Conservation (phyloP, 2,113 vertebrate species). For the Montifringilla adamsi region DNA sequence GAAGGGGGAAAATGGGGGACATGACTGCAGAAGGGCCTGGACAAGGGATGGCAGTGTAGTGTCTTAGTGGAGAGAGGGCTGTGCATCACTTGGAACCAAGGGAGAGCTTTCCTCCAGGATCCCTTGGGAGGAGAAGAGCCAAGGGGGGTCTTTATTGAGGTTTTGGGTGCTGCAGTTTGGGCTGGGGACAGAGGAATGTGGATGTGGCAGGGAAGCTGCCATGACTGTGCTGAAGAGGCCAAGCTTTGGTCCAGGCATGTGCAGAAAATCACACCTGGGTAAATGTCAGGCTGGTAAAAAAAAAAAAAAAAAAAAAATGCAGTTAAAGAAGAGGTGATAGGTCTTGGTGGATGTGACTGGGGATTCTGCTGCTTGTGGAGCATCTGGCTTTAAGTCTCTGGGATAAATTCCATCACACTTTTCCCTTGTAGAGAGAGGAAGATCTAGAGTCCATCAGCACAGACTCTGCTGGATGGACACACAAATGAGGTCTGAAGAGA, state of each 20-base stretch:
- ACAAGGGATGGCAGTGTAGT: background rate
- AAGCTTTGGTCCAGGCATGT: background rate
- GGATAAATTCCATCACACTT: background rate
- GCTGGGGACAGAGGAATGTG: background rate
- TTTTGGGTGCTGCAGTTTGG: background rate
- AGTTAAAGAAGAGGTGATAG: background rate
- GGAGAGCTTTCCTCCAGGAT: background rate
- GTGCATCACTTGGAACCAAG: background rate
- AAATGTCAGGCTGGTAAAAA: background rate
- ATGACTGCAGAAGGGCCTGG: fast-evolving
- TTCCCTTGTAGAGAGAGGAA: background rate
- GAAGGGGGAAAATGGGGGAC: background rate
- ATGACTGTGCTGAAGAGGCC: fast-evolving
- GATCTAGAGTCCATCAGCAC: background rate
- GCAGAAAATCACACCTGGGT: background rate
- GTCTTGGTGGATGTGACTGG: background rate
- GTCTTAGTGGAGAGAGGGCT: background rate
- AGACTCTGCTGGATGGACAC: background rate
- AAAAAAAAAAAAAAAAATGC: background rate
- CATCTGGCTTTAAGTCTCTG: background rate
- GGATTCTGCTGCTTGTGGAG: background rate
- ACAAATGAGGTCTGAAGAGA: background rate
- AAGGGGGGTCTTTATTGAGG: fast-evolving
- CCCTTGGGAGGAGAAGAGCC: background rate
- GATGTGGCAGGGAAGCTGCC: background rate